phyloP scores from a whole-genome alignment of 2,113 vertebrate genomes.

The Marcusenius ussheri region DNA sequence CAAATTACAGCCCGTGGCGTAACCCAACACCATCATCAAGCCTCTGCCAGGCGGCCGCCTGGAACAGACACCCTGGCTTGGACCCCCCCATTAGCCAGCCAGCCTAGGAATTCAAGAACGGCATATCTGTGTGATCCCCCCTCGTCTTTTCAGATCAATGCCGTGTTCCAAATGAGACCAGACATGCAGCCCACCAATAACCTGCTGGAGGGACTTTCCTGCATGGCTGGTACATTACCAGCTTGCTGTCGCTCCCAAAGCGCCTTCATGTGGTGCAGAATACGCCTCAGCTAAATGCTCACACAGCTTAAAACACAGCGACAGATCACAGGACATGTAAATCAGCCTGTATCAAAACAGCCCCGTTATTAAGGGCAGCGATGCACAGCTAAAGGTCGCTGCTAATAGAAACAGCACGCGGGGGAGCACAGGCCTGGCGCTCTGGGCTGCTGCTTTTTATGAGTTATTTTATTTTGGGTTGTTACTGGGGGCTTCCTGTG shows the following conservation, averaged over 20 bases:
- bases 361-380: background rate
- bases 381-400: background rate
- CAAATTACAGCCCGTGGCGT: background rate
- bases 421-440: background rate
- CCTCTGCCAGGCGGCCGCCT: background rate
- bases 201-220: background rate
- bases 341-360: conserved; percentile 6
- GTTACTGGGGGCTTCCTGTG: background rate
- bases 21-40: background rate
- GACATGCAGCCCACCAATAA: background rate
- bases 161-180: background rate
- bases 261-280: background rate
- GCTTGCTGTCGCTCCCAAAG: background rate
- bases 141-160: background rate
- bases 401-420: background rate
- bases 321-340: conserved; percentile 12
- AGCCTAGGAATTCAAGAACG: background rate
- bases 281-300: background rate
- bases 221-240: background rate
- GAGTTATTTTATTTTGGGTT: background rate
- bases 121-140: background rate
- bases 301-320: background rate
- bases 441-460: background rate
- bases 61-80: background rate
- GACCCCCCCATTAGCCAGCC: background rate